Percentiles rank a stretch among this genome's conserved stretches.
Evolutionary conservation across 2,888 invertebrate species (phyloP).

Genomic region (Mesorhabditis belari): DNA sequence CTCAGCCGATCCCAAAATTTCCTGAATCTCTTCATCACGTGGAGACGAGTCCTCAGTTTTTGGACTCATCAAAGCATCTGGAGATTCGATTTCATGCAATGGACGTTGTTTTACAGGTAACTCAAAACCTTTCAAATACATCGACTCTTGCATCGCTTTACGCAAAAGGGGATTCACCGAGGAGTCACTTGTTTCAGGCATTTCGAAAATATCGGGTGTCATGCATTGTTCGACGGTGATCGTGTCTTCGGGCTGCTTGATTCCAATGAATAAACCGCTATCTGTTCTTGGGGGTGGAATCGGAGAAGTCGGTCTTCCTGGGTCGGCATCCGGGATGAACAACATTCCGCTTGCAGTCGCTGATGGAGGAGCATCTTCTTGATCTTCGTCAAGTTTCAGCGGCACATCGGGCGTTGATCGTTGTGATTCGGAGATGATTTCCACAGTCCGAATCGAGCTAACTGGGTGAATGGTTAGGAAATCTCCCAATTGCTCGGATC

Average conservation of each 20-base stretch:
- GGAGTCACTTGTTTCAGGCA: constrained; percentile 1
- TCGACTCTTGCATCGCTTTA: constrained; percentile 9
- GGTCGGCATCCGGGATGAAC: constrained; percentile 24
- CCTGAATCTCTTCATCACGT: neutral
- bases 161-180: neutral
- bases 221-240: neutral
- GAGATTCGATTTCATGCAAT: constrained; percentile 5
- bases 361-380: constrained; percentile 24
- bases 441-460: neutral
- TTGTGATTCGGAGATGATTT: constrained; percentile 10
- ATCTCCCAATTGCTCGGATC: neutral
- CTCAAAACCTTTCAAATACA: neutral
- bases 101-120: neutral
- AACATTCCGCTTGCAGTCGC: constrained; percentile 28
- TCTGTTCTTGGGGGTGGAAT: constrained; percentile 26
- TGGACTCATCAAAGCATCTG: constrained; percentile 13
- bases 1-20: constrained; percentile 5
- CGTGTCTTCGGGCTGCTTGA: constrained; percentile 1
- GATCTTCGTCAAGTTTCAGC: constrained; percentile 24
- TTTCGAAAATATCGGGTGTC: neutral
- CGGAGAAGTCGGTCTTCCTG: constrained; percentile 36
- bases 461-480: neutral
- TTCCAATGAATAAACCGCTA: neutral
- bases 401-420: constrained; percentile 33
- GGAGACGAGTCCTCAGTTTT: neutral